Evolutionary conservation across 2,888 invertebrate genomes (phyloP), one percentile per base, ranked within the genome.

Genomic region (Chaitophorus viminalis): DNA sequence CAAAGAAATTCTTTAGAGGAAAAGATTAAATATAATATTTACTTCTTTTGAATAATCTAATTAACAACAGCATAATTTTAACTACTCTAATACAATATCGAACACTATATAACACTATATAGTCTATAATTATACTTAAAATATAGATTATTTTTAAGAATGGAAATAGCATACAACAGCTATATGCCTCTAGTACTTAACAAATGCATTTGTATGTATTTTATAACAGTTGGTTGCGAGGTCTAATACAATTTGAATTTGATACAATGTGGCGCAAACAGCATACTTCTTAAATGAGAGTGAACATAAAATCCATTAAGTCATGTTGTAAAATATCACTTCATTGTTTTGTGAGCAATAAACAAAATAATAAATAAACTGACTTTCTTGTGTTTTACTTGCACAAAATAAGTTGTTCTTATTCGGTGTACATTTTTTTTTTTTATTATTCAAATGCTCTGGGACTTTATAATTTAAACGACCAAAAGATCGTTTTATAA

Each of bases 251-350:
- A 76, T 76, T 76, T 46, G 52, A 76, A 76, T 46, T 76, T 52
- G 46, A 76, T 29, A 9, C 9, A 76, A n/a, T 17, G 39, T 39
- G n/a, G 4, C 29, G 29, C 52, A 25, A 21, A 21, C 31, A 31
- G 52, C 29, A 31, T 5, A 77, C 31, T 52, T 77, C 31, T 68
- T n/a, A 60, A 60, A 60, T 1, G 46, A 52, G 46, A 76, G 46
- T 5, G 52, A 77, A 31, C 31, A 52, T 31, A 31, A 77, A 77
- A 77, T 54, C 52, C 52, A 77, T 77, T 77, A 54, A 54, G 52
- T 77, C 52, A 52, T 54, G 54, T 77, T 77, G 52, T 77, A 54
- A 77, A 77, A 77, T 14, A 77, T 77, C 25, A 31, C 31, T 6
- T 77, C 52, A n/a, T 52, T 21, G 18, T 31, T 52, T 18, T 76